Conservation (phyloP, 2,797 vertebrate genomes). For the Sciurus carolinensis region DNA sequence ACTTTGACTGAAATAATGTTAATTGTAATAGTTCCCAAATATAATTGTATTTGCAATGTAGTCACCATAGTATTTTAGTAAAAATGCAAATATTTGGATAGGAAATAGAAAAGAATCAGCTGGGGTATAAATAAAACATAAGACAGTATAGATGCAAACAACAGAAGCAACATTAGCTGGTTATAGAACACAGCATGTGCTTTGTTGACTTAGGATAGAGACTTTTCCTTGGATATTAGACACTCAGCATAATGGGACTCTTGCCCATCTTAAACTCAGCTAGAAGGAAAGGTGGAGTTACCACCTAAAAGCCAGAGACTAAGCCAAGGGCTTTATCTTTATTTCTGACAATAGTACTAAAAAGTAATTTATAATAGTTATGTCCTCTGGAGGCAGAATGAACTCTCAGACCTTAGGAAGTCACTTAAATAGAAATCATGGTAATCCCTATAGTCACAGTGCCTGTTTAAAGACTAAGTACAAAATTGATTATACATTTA, state of each 20-base stretch:
- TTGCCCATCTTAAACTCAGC: background rate
- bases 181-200: background rate
- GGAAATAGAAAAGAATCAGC: background rate
- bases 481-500: background rate
- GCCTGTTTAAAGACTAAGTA: background rate
- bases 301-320: background rate
- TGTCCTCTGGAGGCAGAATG: background rate
- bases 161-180: background rate
- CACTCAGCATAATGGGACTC: background rate
- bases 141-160: background rate
- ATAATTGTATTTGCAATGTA: background rate
- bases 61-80: background rate
- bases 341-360: background rate
- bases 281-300: background rate
- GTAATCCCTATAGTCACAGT: background rate
- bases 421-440: background rate
- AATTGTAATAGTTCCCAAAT: background rate
- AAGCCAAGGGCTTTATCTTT: background rate
- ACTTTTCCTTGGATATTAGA: background rate
- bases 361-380: background rate
- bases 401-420: background rate
- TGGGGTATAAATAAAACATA: background rate
- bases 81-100: background rate
- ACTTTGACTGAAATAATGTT: background rate
- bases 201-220: background rate